Evolutionary conservation across 2,113 vertebrate genomes (phyloP), one percentile per base, ranked within the genome.

Genomic region (Clarias macrocephalus): DNA sequence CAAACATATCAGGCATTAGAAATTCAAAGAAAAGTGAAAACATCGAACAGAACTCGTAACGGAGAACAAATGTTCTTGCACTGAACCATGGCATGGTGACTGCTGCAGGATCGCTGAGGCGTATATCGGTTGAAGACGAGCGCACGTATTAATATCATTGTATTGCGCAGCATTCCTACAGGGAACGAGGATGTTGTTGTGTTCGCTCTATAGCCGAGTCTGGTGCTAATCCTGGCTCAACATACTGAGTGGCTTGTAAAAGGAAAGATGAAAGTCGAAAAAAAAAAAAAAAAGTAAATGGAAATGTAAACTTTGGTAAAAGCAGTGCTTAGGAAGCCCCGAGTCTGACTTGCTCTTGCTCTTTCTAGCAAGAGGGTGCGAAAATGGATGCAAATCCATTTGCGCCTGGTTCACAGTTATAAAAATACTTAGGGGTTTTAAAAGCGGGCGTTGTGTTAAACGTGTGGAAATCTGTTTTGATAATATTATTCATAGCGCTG

Each of bases 401-500:
- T 92, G 92, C 72, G 70, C 91, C 85, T 92, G 91, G 94, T 95
- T 95, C 94, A 93, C 93, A 94, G 93, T 93, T 93, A 92, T 94
- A 94, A 94, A 95, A 94, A 95, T 93, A 94, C 95, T 95, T 95
- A 95, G 94, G 93, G 94, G 92, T 92, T 95, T 94, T 94, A 88
- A 89, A 95, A 93, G 86, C 91, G 86, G 93, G 92, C 87, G 86
- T 93, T 88, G 93, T 95, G 95, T 95, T 95, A 95, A 95, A 95
- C 91, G 93, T 92, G 93, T 93, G 95, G 93, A 95, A 95, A 95
- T 95, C 95, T 95, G 94, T 95, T 95, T 96, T 94, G 95, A 95
- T 96, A 96, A 95, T 95, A 96, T 96, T 95, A 95, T 96, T 95
- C 94, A 94, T 94, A 94, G 94, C 93, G 92, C 92, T 94, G 92